Evolutionary conservation across 1,140 invertebrate species (phyloP), one percentile per base, ranked within the genome.

Genomic region (Sarcophaga bullata): DNA sequence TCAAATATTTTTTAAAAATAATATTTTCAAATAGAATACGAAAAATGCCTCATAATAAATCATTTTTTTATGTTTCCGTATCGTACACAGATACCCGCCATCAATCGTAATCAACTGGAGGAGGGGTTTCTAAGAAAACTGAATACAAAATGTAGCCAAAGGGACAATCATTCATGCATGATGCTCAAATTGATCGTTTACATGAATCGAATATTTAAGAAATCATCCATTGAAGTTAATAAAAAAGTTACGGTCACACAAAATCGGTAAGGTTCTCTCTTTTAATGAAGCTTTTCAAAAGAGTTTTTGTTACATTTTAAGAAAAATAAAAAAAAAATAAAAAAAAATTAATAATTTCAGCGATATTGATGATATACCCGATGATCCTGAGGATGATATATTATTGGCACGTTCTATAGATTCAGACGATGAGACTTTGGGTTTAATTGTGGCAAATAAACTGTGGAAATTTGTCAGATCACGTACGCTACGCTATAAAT

Each of bases 111-210:
- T 83, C 87, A 88, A 85, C 88, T 91, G 50, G 95, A 96, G 88
- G 94, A 95, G 82, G 91, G 93, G 9, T 90, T 96, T 6, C 90
- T 95, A 81, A 92, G 93, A 17, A 95, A 95, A 82, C 90, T 96
- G 10, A 96, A 95, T 85, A 90, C 91, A 62, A 95, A 95, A 91
- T 96, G 95, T 86, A 92, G 93, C 1, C 93, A 95, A 80, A 92
- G 94, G 72, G 95, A 96, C 84, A 92, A 95, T 11, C 94, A 94
- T 48, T 94, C 95, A 17, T 96, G 95, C 86, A 93, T 95, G 83
- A 95, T 95, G 91, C 90, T 95, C 6, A 96, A 96, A 89, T 87
- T 95, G 82, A 93, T 96, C 6, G 94, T 94, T 1, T 96, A 96
- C 86, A 95, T 96, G 91, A 95, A 96, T 90, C 92, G 93, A 78